Conservation (phyloP, 2,797 vertebrate species). For the Sebastes oblongus region DNA sequence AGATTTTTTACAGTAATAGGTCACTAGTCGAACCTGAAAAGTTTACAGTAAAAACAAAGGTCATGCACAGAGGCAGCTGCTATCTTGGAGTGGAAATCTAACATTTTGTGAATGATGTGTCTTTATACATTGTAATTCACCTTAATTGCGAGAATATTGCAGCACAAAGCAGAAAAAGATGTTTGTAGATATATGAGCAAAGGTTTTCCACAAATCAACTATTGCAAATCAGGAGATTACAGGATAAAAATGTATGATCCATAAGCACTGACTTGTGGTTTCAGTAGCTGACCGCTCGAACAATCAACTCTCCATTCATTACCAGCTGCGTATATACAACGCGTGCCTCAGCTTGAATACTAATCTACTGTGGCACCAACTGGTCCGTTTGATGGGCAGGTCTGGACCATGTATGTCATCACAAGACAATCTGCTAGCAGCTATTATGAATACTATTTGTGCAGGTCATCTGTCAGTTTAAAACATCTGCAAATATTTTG, state of each 20-base stretch:
- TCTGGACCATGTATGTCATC: neutral
- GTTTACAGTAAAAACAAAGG: neutral
- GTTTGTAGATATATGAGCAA: neutral
- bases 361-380: neutral
- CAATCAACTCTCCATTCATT: neutral
- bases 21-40: neutral
- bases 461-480: neutral
- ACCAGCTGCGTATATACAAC: neutral
- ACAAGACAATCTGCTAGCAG: neutral
- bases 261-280: neutral
- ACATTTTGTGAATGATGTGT: neutral
- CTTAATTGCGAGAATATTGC: neutral
- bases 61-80: neutral
- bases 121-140: neutral
- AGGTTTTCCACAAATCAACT: neutral
- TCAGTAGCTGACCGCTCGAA: neutral
- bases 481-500: neutral
- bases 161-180: neutral
- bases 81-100: neutral
- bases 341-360: neutral
- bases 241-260: neutral
- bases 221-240: neutral
- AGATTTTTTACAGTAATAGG: neutral
- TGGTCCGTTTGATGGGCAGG: neutral
- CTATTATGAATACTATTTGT: neutral